phyloP scores from a whole-genome alignment of 2,888 invertebrate species.

The Penaeus monodon region DNA sequence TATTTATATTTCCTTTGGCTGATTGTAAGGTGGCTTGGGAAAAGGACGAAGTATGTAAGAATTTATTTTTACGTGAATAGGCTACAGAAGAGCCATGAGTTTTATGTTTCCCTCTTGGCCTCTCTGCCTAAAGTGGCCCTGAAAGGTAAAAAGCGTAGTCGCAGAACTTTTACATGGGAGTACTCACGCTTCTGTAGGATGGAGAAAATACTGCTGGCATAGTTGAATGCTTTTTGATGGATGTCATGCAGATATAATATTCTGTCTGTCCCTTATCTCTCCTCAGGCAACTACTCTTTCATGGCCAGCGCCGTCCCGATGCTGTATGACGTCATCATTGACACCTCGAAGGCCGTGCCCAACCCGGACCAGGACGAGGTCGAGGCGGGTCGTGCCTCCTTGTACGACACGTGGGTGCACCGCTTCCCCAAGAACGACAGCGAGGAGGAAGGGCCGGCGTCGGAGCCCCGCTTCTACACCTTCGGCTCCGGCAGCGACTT shows the following conservation, averaged over 20 bases:
- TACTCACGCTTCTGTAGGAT: too few species aligned
- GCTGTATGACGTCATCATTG: conserved; percentile 68
- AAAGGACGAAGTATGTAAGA: too few species aligned
- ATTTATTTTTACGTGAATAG: too few species aligned
- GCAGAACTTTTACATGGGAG: too few species aligned
- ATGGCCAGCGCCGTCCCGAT: conserved; percentile 66
- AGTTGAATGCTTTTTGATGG: too few species aligned
- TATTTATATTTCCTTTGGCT: too few species aligned
- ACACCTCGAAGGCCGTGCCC: conserved; percentile 69
- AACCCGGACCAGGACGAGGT: conserved; percentile 67
- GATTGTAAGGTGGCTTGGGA: too few species aligned
- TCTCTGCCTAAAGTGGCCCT: too few species aligned
- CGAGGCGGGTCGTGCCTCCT: conserved; percentile 66
- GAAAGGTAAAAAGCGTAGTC: too few species aligned
- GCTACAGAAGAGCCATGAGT: too few species aligned
- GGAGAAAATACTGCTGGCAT: too few species aligned
- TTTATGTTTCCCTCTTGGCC: too few species aligned
- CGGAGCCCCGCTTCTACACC: background rate
- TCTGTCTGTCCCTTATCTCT: background rate
- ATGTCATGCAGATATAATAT: background rate
- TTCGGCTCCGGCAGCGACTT: conserved; percentile 34
- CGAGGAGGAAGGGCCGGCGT: background rate
- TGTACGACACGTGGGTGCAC: conserved; percentile 69
- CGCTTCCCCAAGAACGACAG: conserved; percentile 53
- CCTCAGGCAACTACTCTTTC: conserved; percentile 20